Conservation (phyloP, 2,797 vertebrate genomes). For the Amphiprion clarkii region DNA sequence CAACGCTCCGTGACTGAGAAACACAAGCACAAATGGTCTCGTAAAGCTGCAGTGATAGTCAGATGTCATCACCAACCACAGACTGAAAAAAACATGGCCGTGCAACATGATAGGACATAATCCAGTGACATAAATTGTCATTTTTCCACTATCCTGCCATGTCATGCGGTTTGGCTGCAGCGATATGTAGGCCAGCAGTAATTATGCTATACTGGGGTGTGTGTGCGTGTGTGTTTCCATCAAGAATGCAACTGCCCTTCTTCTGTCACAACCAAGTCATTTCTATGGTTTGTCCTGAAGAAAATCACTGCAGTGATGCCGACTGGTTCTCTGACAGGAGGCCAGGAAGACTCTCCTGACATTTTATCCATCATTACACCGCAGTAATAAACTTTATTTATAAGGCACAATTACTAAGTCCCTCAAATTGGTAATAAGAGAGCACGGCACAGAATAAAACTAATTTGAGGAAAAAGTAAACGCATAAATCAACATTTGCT, state of each 20-base stretch:
- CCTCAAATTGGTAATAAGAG: slow-evolving; percentile 15
- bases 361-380: slow-evolving; percentile 5
- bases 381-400: slow-evolving; percentile 33
- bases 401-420: slow-evolving; percentile 22
- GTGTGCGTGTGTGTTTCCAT: slow-evolving; percentile 9
- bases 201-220: slow-evolving; percentile 42
- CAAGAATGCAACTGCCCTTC: slow-evolving; percentile 7
- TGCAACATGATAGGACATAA: slow-evolving; percentile 40
- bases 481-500: slow-evolving; percentile 22
- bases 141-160: slow-evolving; percentile 65
- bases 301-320: slow-evolving; percentile 16
- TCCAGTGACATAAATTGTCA: slow-evolving; percentile 38
- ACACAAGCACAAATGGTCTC: slow-evolving; percentile 3
- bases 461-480: slow-evolving; percentile 8
- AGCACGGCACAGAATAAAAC: not conserved
- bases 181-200: slow-evolving; percentile 60
- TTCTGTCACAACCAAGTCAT: slow-evolving; percentile 32
- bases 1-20: slow-evolving; percentile 13
- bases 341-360: not conserved
- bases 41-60: not conserved
- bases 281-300: slow-evolving; percentile 14
- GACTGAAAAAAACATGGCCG: slow-evolving; percentile 28
- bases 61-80: slow-evolving; percentile 31
- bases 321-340: not conserved
- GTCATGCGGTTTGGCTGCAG: slow-evolving; percentile 59